Conservation (phyloP, 2,888 invertebrate species). For the Oscheius sp. region DNA sequence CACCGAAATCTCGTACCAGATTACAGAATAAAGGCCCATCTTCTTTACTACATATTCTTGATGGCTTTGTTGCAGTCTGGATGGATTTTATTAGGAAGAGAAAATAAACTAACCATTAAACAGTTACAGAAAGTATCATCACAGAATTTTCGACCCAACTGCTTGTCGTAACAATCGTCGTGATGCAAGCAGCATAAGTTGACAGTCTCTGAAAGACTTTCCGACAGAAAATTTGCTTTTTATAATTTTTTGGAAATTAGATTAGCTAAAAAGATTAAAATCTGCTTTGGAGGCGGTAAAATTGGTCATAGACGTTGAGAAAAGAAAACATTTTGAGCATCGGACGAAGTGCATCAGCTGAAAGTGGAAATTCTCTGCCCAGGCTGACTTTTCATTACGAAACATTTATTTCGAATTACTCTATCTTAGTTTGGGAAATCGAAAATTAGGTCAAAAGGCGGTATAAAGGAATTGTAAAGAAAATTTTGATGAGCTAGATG, state of each 20-base stretch:
- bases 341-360: too few relatives aligned
- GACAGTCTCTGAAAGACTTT: conserved; percentile 10
- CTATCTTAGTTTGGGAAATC: too few relatives aligned
- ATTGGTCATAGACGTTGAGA: too few relatives aligned
- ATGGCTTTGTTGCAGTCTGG: conserved; percentile 37
- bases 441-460: too few relatives aligned
- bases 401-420: too few relatives aligned
- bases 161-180: conserved; percentile 39
- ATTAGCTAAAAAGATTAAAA: neutral
- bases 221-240: too few relatives aligned
- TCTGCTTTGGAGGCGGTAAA: too few relatives aligned
- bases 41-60: conserved; percentile 44
- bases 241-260: neutral
- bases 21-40: conserved; percentile 44
- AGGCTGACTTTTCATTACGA: too few relatives aligned
- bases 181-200: conserved; percentile 27
- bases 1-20: conserved; percentile 45
- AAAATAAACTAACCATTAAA: conserved; percentile 35
- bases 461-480: too few relatives aligned
- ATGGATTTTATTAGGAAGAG: conserved; percentile 1
- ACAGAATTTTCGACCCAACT: conserved; percentile 46
- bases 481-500: too few relatives aligned
- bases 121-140: conserved; percentile 56
- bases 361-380: too few relatives aligned
- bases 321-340: too few relatives aligned